These are phyloP conservation scores for Cheilosia pagana DNA, from an alignment of 2,888 invertebrate genomes.

Conservation along the genomic window DNA sequence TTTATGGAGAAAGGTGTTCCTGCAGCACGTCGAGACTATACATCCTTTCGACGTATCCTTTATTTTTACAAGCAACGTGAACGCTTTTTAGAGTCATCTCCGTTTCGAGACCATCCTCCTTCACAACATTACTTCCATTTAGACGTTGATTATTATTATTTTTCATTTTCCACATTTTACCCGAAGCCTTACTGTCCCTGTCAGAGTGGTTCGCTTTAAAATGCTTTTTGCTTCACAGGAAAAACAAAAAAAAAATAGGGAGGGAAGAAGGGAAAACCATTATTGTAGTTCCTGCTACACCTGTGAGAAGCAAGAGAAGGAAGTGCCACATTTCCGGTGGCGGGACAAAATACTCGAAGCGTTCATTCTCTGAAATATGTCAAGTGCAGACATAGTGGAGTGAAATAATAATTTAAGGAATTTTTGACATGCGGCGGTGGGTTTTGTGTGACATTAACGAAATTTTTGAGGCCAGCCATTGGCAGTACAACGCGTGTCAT, in stretches of 20 bases:
- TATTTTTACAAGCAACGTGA: neutral
- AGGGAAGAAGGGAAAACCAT: neutral
- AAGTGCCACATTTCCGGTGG: constrained; percentile 27
- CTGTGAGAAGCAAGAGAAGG: neutral
- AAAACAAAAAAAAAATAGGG: neutral
- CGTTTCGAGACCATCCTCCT: neutral
- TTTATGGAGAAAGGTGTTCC: constrained; percentile 22
- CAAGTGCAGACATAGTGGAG: constrained; percentile 27
- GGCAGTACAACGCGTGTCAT: neutral
- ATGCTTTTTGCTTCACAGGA: neutral
- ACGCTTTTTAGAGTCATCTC: constrained; percentile 10
- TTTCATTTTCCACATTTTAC: constrained; percentile 1
- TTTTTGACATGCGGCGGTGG: constrained; percentile 35
- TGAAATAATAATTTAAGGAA: constrained; percentile 48
- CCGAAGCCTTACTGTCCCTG: constrained; percentile 1
- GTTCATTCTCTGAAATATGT: constrained; percentile 29
- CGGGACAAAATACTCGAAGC: constrained; percentile 28
- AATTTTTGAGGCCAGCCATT: constrained; percentile 3
- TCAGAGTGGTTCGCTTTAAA: constrained; percentile 2
- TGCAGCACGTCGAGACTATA: constrained; percentile 5
- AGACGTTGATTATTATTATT: constrained; percentile 10
- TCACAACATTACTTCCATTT: neutral
- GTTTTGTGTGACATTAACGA: constrained; percentile 1
- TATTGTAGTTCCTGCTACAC: constrained; percentile 12
- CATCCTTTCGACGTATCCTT: constrained; percentile 4